Conservation (phyloP, 1,140 invertebrate genomes). For the Ceratina calcarata region DNA sequence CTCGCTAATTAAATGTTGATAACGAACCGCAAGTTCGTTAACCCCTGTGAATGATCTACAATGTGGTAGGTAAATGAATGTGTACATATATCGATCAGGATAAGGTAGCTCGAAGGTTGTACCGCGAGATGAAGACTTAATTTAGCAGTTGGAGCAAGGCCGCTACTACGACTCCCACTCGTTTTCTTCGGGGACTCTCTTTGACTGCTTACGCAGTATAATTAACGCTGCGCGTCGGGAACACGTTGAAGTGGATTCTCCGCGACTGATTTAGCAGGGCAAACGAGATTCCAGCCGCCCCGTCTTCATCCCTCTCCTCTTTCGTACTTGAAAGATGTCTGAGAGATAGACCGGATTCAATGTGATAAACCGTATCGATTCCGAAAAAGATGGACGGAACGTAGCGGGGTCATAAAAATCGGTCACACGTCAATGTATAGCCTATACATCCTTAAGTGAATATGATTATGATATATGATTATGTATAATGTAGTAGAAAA, state of each 20-base stretch:
- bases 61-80: too few relatives aligned
- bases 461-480: too few relatives aligned
- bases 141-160: slow-evolving; percentile 17
- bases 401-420: not conserved
- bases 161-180: slow-evolving; percentile 22
- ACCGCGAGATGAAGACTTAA: slow-evolving; percentile 38
- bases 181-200: slow-evolving; percentile 41
- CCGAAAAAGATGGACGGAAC: not conserved
- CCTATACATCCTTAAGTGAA: too few relatives aligned
- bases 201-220: slow-evolving; percentile 51
- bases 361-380: not conserved
- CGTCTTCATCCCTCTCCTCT: not conserved
- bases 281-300: slow-evolving; percentile 37
- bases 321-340: not conserved
- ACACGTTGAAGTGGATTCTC: slow-evolving; percentile 48
- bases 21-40: not conserved
- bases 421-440: too few relatives aligned
- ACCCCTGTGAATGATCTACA: too few relatives aligned
- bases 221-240: slow-evolving; percentile 41
- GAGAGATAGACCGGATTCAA: not conserved
- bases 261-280: slow-evolving; percentile 42
- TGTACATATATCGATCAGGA: not conserved
- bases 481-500: too few relatives aligned
- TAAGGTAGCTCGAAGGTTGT: too few relatives aligned
- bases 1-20: slow-evolving; percentile 38